Base-by-base conservation (phyloP, 2,113 vertebrate species). In the Lontra canadensis region DNA sequence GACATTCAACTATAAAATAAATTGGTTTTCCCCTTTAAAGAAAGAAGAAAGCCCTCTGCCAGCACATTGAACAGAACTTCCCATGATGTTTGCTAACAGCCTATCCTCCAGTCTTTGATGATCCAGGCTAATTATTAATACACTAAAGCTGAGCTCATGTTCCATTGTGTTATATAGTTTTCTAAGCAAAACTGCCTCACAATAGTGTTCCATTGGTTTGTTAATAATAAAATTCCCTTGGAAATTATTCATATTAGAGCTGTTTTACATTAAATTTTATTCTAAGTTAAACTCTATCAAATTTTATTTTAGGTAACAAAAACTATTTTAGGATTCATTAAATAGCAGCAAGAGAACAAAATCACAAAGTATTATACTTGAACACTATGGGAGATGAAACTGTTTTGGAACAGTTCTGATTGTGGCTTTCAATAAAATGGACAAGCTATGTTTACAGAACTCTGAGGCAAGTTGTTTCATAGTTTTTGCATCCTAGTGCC, bases 301-400 rank as follows among this genome's bases (percentile, higher is more conserved):
- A 20, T 92, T 90, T 95, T 73, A 84, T 83, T 87, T 69, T 84
- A 90, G n/a, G 26, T 84, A 95, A 44, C 4, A 95, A 71, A 91
- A 44, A 34, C 9, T 47, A 85, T 63, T 94, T 92, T 6, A 82
- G 74, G 23, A 86, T 92, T 52, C 76, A 65, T 88, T 92, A 95
- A 92, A 73, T 55, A 87, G 47, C 31, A 85, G 23, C 17, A 76
- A 97, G 78, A 96, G 23, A 92, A 84, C 9, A 69, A 94, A 95
- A 65, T 26, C 20, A 79, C 29, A 31, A 88, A 84, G 25, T 52
- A 18, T 21, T n/a, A 44, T 1, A n/a, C 26, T n/a, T 80, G 57
- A 97, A 65, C 14, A 52, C 52, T 36, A 78, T 2, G 10, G 47
- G 57, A 78, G 15, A 36, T 57, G 36, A 96, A 88, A 73, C 26